Evolutionary conservation across 2,797 vertebrate genomes (phyloP).

Genomic region (Urophycis tenuis): DNA sequence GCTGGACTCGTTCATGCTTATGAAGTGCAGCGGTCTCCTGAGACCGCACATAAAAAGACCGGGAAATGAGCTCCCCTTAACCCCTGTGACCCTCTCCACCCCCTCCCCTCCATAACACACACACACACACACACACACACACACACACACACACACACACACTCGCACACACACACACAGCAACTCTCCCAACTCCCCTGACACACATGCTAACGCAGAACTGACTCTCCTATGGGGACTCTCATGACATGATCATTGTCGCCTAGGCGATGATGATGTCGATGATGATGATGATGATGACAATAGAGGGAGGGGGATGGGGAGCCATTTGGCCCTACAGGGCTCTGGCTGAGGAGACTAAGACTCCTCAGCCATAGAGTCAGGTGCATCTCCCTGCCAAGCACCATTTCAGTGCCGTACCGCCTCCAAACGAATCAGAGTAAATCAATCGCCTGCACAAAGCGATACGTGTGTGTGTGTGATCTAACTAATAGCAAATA

Average conservation of each 20-base stretch:
- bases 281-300: neutral
- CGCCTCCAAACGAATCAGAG: neutral
- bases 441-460: neutral
- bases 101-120: slow-evolving; percentile 34
- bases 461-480: neutral
- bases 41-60: slow-evolving; percentile 70
- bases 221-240: neutral
- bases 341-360: neutral
- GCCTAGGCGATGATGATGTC: slow-evolving; percentile 54
- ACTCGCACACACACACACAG: neutral
- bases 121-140: slow-evolving; percentile 1
- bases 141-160: slow-evolving; percentile 3
- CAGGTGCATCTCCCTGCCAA: no score
- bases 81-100: slow-evolving; percentile 34
- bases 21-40: slow-evolving; percentile 60
- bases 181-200: neutral
- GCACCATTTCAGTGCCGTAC: neutral
- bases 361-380: neutral
- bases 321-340: neutral
- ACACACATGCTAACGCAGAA: neutral
- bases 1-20: slow-evolving; percentile 68
- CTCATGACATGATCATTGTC: slow-evolving; percentile 50
- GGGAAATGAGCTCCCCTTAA: slow-evolving; percentile 76
- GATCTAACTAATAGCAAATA: neutral
- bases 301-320: neutral